Evolutionary conservation across 2,113 vertebrate genomes (phyloP).

Genomic region (Platichthys stellatus): DNA sequence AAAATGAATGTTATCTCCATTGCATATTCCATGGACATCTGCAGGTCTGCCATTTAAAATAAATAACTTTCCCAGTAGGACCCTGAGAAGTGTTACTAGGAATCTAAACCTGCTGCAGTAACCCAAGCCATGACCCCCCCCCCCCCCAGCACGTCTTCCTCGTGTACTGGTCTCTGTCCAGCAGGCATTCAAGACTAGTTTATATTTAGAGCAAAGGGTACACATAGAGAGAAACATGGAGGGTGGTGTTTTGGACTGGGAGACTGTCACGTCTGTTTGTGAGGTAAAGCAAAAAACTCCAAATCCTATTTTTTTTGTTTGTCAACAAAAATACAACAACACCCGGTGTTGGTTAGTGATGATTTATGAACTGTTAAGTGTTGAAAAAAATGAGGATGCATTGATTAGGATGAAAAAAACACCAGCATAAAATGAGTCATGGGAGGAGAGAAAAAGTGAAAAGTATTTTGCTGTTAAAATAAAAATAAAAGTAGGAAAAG

Average conservation of each 20-base stretch:
- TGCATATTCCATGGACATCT: background rate
- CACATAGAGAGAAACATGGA: conserved; percentile 1
- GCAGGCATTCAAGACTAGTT: conserved; percentile 20
- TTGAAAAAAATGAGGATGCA: background rate
- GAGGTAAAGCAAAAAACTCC: background rate
- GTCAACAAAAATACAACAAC: background rate
- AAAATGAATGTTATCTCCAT: background rate
- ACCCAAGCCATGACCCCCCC: conserved; percentile 13
- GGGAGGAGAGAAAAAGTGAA: background rate
- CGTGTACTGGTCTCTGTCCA: conserved; percentile 27
- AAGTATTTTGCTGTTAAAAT: background rate
- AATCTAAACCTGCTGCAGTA: conserved; percentile 26
- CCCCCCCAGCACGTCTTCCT: conserved; percentile 43
- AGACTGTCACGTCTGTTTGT: conserved; percentile 5
- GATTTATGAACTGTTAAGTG: background rate
- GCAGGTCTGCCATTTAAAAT: background rate
- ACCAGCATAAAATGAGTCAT: background rate
- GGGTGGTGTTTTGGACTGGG: background rate
- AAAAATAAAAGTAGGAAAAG: background rate
- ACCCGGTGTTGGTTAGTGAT: background rate
- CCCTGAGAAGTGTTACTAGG: conserved; percentile 1
- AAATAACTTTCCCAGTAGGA: conserved; percentile 12
- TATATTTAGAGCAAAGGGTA: conserved; percentile 60
- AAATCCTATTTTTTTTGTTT: no score
- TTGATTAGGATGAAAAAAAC: background rate